Evolutionary conservation across 2,113 vertebrate genomes (phyloP).

Genomic region (Dasyurus viverrinus): DNA sequence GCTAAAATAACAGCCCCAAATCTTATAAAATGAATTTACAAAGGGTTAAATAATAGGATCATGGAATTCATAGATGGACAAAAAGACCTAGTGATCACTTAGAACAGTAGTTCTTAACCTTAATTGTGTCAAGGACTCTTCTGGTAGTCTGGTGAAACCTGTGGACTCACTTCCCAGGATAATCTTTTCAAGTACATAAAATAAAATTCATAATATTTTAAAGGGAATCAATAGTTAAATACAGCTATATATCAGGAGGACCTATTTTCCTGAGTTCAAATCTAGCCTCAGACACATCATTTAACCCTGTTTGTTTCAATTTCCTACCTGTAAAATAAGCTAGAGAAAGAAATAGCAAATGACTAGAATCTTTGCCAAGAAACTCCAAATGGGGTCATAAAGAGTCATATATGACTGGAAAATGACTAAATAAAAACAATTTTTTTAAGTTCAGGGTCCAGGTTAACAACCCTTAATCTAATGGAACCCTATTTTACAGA

Average conservation of each 20-base stretch:
- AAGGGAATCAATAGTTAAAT: neutral
- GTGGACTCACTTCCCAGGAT: neutral
- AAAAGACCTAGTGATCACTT: neutral
- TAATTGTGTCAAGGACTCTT: neutral
- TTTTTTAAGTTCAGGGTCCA: neutral
- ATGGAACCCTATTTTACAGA: neutral
- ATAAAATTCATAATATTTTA: neutral
- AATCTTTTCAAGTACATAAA: neutral
- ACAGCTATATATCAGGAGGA: no score
- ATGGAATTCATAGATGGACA: neutral
- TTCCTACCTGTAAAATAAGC: neutral
- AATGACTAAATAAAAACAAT: neutral
- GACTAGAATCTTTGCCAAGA: neutral
- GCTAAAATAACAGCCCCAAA: neutral
- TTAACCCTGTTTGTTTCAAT: neutral
- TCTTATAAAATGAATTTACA: neutral
- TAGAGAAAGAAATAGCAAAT: neutral
- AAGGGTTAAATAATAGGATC: neutral
- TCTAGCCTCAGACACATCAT: neutral
- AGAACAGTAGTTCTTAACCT: neutral
- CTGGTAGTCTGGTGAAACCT: no score
- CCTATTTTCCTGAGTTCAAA: neutral
- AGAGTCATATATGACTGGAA: neutral
- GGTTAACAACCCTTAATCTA: neutral
- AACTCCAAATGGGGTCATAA: neutral